Conservation (phyloP, 2,797 vertebrate species). For the Neosilurus mollespiculum region DNA sequence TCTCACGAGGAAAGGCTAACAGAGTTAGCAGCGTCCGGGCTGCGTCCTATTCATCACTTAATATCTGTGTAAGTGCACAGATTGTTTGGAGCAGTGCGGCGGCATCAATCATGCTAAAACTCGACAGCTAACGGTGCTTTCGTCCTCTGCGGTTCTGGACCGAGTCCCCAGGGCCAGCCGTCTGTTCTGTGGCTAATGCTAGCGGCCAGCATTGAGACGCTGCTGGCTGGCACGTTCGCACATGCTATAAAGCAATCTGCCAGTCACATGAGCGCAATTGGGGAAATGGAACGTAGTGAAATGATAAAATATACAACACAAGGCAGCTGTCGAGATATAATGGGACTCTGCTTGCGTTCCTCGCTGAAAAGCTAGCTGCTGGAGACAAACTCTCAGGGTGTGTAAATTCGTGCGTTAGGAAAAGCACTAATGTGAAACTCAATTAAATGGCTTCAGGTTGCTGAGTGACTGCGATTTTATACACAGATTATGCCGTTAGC, state of each 20-base stretch:
- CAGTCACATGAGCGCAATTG: conserved; percentile 45
- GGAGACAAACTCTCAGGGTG: not conserved
- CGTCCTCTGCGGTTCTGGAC: conserved; percentile 56
- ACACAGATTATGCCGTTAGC: not conserved
- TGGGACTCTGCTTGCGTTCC: not conserved
- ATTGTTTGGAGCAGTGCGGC: conserved; percentile 25
- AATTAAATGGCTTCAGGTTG: not conserved
- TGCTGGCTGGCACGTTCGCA: conserved; percentile 27
- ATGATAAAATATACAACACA: conserved; percentile 42
- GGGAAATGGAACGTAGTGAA: conserved; percentile 39
- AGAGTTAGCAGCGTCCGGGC: conserved; percentile 28
- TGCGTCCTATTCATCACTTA: conserved; percentile 43
- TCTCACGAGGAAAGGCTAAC: conserved; percentile 32
- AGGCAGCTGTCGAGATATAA: conserved; percentile 15
- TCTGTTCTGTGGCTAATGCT: conserved; percentile 35
- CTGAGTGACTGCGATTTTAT: not conserved
- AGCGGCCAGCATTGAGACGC: not conserved
- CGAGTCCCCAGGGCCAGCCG: conserved; percentile 64
- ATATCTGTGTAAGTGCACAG: conserved; percentile 32
- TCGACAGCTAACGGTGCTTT: conserved; percentile 48
- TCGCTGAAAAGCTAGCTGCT: not conserved
- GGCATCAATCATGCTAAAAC: conserved; percentile 43
- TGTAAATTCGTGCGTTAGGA: not conserved
- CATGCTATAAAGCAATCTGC: conserved; percentile 61
- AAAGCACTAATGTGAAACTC: no score